phyloP scores from a whole-genome alignment of 2,797 vertebrate genomes.

The Gymnopithys bicolor region DNA sequence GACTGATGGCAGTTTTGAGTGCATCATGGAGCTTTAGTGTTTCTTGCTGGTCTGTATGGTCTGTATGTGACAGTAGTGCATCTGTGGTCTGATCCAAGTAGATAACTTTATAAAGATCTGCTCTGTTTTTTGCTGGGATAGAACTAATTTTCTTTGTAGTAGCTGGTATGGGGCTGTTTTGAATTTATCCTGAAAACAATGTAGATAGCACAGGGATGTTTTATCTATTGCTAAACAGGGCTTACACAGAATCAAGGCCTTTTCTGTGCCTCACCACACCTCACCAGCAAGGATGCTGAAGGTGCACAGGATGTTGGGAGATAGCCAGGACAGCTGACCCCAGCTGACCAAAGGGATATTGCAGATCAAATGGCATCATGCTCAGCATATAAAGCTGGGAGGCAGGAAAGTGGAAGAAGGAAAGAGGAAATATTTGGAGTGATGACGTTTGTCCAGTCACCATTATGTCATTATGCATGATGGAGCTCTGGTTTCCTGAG shows the following conservation, averaged over 20 bases:
- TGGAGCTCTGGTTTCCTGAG: not conserved
- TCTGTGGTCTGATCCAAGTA: not conserved
- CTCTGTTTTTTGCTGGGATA: not conserved
- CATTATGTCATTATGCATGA: rapidly evolving
- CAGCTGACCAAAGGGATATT: not conserved
- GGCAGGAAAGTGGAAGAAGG: rapidly evolving
- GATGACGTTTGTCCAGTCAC: rapidly evolving
- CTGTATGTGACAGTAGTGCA: not conserved
- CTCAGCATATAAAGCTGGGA: not conserved
- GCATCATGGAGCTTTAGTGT: not conserved
- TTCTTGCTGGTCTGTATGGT: not conserved
- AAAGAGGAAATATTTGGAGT: not conserved
- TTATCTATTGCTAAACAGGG: not conserved
- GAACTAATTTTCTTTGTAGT: not conserved
- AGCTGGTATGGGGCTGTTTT: not conserved
- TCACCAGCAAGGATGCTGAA: rapidly evolving
- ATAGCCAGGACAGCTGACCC: not conserved
- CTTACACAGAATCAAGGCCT: rapidly evolving
- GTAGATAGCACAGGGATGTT: not conserved
- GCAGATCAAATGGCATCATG: too few species aligned
- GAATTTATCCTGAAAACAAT: not conserved
- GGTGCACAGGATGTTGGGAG: not conserved
- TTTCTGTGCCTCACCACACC: not conserved
- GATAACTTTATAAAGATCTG: not conserved
- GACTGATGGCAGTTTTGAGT: not conserved